Base-by-base conservation (phyloP, 2,888 invertebrate genomes). In the Nymphalis c-album region DNA sequence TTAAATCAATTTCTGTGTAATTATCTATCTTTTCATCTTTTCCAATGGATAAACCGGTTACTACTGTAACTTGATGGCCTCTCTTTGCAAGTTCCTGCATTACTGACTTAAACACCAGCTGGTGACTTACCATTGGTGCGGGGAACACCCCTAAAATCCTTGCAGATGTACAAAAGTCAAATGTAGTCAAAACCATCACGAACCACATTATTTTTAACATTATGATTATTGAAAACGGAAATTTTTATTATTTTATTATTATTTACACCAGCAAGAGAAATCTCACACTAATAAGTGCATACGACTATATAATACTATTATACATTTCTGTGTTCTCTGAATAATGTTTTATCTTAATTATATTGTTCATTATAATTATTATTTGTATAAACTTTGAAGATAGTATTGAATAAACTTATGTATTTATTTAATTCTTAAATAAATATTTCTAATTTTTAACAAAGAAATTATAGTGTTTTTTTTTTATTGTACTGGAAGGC, bases 121-220 rank as follows among this genome's bases (percentile, higher is more conserved):
- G 91, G 70, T 92, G 92, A 59, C 91, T 92, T 50, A 90, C 79
- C 0, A 89, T 87, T 1, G 91, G 85, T 2, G 79, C 75, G 1
- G 91, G 82, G 46, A 87, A 79, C 0, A 91, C 70, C 0, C 77
- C 85, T n/a, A 91, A 64, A 48, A 91, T 90, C 65, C 76, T 80
- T 4, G 84, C 81, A 73, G 57, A 72, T 66, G 68, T 40, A 50
- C 53, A 62, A 13, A 53, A 47, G 13, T 47, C 48, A 2, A 63
- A 2, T 26, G 31, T 18, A 40, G 35, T 50, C 2, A 53, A 45
- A n/a, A 47, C 5, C n/a, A 59, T 2, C 7, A 17, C 13, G 1
- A 46, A 45, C 22, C 31, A 47, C 13, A 58, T 13, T 10, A 40
- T 18, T 59, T 65, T 65, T 0, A 18, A 35, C 60, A 60, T 60